Percentiles rank a stretch among this genome's conserved stretches.
Conservation (phyloP, 2,797 vertebrate genomes). For the Phataginus tetradactyla region DNA sequence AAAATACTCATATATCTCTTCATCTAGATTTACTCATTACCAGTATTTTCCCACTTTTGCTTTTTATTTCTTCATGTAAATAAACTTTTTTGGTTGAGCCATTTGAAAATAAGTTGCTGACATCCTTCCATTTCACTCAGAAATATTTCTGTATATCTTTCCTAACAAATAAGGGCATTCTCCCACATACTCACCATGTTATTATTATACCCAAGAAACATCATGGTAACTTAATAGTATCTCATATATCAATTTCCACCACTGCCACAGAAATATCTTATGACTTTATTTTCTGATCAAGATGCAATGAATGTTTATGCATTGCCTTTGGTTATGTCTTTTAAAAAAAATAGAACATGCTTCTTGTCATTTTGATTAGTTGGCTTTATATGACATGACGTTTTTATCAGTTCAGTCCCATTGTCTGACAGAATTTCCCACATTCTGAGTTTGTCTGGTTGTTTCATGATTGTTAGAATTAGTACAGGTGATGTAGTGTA, state of each 20-base stretch:
- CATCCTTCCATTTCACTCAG: neutral
- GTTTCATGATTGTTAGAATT: conserved; percentile 32
- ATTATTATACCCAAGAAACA: neutral
- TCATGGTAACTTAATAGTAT: neutral
- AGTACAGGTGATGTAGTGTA: neutral
- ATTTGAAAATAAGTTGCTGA: conserved; percentile 32
- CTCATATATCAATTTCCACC: neutral
- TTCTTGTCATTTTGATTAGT: neutral
- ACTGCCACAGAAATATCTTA: neutral
- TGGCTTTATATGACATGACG: neutral
- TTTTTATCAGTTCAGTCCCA: neutral
- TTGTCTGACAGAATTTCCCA: neutral
- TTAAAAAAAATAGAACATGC: neutral
- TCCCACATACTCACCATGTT: neutral
- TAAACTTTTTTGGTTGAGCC: neutral
- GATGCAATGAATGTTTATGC: neutral
- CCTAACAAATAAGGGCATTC: neutral
- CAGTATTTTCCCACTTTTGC: neutral
- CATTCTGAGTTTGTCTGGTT: neutral
- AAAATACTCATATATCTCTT: neutral
- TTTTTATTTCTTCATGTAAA: neutral
- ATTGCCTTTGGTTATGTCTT: neutral
- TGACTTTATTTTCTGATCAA: neutral
- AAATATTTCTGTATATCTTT: neutral
- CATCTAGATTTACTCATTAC: neutral